Evolutionary conservation across 2,113 vertebrate species (phyloP), one percentile per base, ranked within the genome.

Genomic region (Dermatemys mawii): DNA sequence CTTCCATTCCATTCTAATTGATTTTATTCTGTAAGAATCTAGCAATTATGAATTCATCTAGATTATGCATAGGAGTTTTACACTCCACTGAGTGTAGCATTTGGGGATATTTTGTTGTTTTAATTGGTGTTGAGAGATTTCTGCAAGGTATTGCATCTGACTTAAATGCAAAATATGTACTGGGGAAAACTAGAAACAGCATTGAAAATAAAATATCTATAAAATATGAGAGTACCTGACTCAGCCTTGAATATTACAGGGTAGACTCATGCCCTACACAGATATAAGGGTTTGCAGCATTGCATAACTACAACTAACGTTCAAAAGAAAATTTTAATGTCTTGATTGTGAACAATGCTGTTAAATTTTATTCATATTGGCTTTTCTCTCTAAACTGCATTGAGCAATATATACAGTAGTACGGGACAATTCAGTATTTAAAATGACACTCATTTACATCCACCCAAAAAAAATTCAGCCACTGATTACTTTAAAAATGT

Each of bases 261-360:
- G 6, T 26, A 75, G 38, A 26, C 12, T 38, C 22, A 46, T n/a
- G 4, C 12, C 0, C 1, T 29, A 27, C 32, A 12, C 41, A 1
- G 57, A n/a, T 67, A 60, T 53, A 53, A 22, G 21, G 51, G 51
- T 53, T 53, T 53, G 8, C 85, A 88, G 2, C 12, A 75, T 10
- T 12, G 29, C n/a, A 80, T 12, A 67, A 73, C 4, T 12, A 67
- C 32, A 75, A 73, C 38, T 32, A 8, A 32, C 9, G 22, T 50
- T 49, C 29, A 24, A 10, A 49, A 84, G 75, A 51, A 41, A 89
- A 78, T 57, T 1, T 8, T 82, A 78, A 75, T 26, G 11, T 13
- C 24, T 75, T 26, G 38, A 44, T 13, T 11, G 22, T 26, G 41
- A 75, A 44, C 41, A 93, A 46, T 41, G 49, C 27, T 55, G 32